phyloP scores from a whole-genome alignment of 1,140 invertebrate species.

The honey bee (Apis mellifera) region Amel_HAv3.1 CM009944.2:8457501-8458000 shows the following conservation, averaged over 20 bases:
- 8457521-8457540: neutral
- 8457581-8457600: neutral
- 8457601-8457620: neutral
- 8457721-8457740: conserved; percentile 50
- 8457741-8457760: conserved; percentile 44
- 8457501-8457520: neutral
- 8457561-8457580: neutral
- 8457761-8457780: conserved; percentile 11
- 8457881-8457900: neutral
- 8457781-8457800: conserved; percentile 27
- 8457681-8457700: conserved; percentile 25
- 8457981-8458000: conserved; percentile 23
- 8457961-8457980: neutral
- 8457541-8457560: conserved; percentile 26
- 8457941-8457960: conserved; percentile 17
- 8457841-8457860: conserved; percentile 17
- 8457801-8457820: neutral
- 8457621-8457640: conserved; percentile 22
- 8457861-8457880: conserved; percentile 3
- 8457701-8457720: conserved; percentile 33
- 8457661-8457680: conserved; percentile 45
- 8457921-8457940: conserved; percentile 4
- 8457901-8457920: conserved; percentile 3
- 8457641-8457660: conserved; percentile 45
- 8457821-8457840: conserved; percentile 19